Conservation (phyloP, 2,113 vertebrate species). For the Sebastes fasciatus region DNA sequence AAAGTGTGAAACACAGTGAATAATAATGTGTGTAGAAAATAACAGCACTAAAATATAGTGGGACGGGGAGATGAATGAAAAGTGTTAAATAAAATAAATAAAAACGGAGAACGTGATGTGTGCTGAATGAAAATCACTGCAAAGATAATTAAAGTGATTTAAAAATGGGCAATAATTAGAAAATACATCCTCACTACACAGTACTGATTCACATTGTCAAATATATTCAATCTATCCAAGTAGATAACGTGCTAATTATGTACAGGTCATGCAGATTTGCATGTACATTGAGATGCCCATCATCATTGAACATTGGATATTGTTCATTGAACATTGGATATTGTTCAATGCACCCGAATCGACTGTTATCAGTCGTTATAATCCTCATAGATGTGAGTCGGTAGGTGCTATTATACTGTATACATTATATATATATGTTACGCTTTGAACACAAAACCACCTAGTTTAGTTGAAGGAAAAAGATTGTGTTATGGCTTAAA, state of each 20-base stretch:
- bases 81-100: background rate
- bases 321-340: too few species aligned
- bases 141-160: background rate
- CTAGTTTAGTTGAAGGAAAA: too few species aligned
- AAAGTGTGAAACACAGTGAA: conserved; percentile 40
- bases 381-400: too few species aligned
- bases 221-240: background rate
- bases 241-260: background rate
- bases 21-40: conserved; percentile 33
- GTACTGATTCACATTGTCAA: background rate
- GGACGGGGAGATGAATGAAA: conserved; percentile 16
- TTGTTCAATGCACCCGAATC: too few species aligned
- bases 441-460: too few species aligned
- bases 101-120: background rate
- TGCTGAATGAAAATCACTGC: background rate
- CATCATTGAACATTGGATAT: too few species aligned
- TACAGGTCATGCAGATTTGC: background rate
- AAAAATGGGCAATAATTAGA: background rate
- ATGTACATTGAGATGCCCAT: too few species aligned
- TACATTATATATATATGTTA: too few species aligned
- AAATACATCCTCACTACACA: background rate
- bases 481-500: too few species aligned
- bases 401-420: too few species aligned
- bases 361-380: too few species aligned
- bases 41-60: background rate